phyloP scores from a whole-genome alignment of 2,888 invertebrate species.

The Lasioglossum zephyrum region DNA sequence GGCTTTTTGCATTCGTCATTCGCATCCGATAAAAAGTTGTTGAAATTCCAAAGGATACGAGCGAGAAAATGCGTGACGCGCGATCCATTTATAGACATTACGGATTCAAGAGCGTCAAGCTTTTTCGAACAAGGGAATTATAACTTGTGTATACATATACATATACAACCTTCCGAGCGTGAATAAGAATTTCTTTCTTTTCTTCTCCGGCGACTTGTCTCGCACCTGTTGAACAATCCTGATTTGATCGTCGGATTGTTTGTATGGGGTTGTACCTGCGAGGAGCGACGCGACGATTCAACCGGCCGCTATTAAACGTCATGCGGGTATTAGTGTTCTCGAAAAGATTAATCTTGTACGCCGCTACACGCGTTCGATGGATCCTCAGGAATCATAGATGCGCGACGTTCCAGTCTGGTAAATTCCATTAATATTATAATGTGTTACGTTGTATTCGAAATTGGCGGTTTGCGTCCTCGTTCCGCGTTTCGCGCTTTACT shows the following conservation, averaged over 20 bases:
- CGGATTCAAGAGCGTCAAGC: not conserved
- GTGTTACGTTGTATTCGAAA: not conserved
- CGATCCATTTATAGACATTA: constrained; percentile 33
- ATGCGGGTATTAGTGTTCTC: not conserved
- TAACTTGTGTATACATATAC: not conserved
- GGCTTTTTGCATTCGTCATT: not conserved
- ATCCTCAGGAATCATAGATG: constrained; percentile 30
- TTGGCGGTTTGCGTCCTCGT: not conserved
- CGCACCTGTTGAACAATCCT: not conserved
- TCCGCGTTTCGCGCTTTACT: not conserved
- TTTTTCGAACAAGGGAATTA: not conserved
- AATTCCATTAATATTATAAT: constrained; percentile 70
- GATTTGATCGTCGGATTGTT: not conserved
- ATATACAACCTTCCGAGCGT: not conserved
- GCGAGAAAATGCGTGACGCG: constrained; percentile 23
- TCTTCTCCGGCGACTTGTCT: not conserved
- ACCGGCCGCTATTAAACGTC: not conserved
- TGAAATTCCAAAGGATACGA: constrained; percentile 15
- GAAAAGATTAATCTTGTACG: not conserved
- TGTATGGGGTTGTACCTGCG: no score
- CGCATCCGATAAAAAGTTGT: not conserved
- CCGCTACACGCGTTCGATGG: not conserved
- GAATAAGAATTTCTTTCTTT: not conserved
- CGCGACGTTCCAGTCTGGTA: constrained; percentile 71
- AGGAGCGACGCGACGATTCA: not conserved